Base-by-base conservation (phyloP, 2,113 vertebrate species). In the Colossoma macropomum region DNA sequence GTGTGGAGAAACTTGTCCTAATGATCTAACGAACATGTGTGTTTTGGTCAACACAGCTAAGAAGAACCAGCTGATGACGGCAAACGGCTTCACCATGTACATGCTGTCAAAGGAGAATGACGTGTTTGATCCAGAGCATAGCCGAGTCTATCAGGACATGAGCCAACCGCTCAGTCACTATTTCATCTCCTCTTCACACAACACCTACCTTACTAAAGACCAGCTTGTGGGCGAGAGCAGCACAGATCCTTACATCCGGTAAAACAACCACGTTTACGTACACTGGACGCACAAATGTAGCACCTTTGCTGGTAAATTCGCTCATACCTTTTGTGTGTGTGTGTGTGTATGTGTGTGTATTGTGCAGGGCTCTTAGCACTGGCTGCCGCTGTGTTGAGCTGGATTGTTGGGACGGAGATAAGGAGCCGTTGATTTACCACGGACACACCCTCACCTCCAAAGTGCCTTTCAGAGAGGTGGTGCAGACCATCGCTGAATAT, bases 121-220 rank as follows among this genome's bases (percentile, higher is more conserved):
- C 71, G 93, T 95, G 85, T 92, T 97, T 60, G 91, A 96, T 90
- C 93, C 88, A 0, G 92, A 95, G 0, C 97, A 99, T 75, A 28
- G 85, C 0, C n/a, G 82, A 0, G 93, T 98, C 34, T 95, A 96
- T 92, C 97, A 99, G 90, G 96, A 99, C 94, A 99, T 99, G 98
- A 92, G 1, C 68, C 95, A 86, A 13, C 96, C 98, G 0, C 94
- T 99, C 1, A 83, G 95, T 34, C 96, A 98, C 87, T 99, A 99
- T 91, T 99, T 97, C 92, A 97, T 99, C 93, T 98, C 96, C 76
- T 96, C 97, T 4, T 99, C 98, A n/a, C 98, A 99, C 90, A 99
- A 99, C 84, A 99, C 98, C 81, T 99, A 98, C 88, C 94, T 99
- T 91, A 97, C 97, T 3, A 94, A 93, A 90, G 96, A 95, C 87